Evolutionary conservation across 1,140 invertebrate genomes (phyloP).

Genomic region (Halictus rubicundus): DNA sequence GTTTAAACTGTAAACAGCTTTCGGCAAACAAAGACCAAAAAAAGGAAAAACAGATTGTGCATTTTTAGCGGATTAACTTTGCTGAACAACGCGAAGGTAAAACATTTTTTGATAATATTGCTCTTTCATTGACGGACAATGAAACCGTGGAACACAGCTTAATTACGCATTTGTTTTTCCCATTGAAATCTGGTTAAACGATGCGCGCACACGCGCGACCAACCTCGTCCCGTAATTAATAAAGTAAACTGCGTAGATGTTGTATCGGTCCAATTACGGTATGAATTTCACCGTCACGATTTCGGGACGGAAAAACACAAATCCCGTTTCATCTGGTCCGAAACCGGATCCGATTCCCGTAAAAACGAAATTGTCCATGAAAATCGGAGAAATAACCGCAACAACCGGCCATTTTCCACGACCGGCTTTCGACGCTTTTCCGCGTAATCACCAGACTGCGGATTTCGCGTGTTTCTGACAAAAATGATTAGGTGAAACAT

Average conservation of each 20-base stretch:
- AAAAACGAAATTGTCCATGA: not conserved
- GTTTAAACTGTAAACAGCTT: not conserved
- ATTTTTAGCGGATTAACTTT: too few species aligned
- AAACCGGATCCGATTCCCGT: not conserved
- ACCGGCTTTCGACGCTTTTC: not conserved
- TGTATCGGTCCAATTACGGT: not conserved
- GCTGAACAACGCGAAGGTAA: too few species aligned
- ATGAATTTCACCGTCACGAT: not conserved
- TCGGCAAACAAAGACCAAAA: too few species aligned
- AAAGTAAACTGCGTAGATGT: not conserved
- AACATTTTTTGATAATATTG: not conserved
- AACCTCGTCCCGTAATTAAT: constrained; percentile 3
- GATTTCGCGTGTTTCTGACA: too few species aligned
- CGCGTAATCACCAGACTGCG: too few species aligned
- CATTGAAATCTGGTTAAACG: not conserved
- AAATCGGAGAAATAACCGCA: not conserved
- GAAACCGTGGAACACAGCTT: too few species aligned
- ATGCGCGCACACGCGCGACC: not conserved
- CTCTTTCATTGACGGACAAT: too few species aligned
- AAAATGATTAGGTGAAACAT: too few species aligned
- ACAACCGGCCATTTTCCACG: not conserved
- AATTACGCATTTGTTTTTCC: not conserved
- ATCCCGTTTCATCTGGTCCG: not conserved
- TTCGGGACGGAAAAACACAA: not conserved
- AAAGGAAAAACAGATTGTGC: too few species aligned